Percentiles rank a stretch among this genome's conserved stretches.
phyloP scores from a whole-genome alignment of 1,140 invertebrate species.

The Vanessa atalanta region DNA sequence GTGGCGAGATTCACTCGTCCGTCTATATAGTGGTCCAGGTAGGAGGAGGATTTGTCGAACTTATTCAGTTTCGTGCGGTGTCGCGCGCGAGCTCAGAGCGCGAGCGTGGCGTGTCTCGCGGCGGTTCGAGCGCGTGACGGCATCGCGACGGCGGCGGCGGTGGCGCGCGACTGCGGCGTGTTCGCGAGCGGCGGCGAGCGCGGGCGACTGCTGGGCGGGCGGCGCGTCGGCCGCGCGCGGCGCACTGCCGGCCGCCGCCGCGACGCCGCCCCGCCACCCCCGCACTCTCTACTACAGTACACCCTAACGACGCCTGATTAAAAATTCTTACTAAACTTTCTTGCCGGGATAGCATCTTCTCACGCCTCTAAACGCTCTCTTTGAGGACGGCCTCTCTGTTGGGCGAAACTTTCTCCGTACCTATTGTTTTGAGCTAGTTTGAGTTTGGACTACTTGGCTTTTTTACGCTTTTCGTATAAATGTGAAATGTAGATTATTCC shows the following conservation, averaged over 20 bases:
- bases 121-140: conserved; percentile 51
- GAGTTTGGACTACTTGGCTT: conserved; percentile 32
- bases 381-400: conserved; percentile 27
- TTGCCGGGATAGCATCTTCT: conserved; percentile 55
- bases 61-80: conserved; percentile 76
- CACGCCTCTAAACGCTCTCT: conserved; percentile 51
- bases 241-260: conserved; percentile 71
- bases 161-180: conserved; percentile 49
- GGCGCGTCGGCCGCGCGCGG: conserved; percentile 66
- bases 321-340: conserved; percentile 71
- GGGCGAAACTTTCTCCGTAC: conserved; percentile 35
- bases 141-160: conserved; percentile 66
- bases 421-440: conserved; percentile 30
- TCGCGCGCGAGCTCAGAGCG: conserved; percentile 56
- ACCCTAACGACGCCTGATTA: conserved; percentile 59
- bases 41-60: conserved; percentile 79
- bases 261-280: conserved; percentile 62
- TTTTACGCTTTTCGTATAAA: background rate
- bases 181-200: conserved; percentile 54
- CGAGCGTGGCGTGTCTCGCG: conserved; percentile 48
- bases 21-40: conserved; percentile 80
- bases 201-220: conserved; percentile 57
- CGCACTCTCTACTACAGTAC: conserved; percentile 23
- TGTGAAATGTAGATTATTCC: background rate
- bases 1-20: conserved; percentile 53